Conservation (phyloP, 2,888 invertebrate species). For the Pterostichus madidus region DNA sequence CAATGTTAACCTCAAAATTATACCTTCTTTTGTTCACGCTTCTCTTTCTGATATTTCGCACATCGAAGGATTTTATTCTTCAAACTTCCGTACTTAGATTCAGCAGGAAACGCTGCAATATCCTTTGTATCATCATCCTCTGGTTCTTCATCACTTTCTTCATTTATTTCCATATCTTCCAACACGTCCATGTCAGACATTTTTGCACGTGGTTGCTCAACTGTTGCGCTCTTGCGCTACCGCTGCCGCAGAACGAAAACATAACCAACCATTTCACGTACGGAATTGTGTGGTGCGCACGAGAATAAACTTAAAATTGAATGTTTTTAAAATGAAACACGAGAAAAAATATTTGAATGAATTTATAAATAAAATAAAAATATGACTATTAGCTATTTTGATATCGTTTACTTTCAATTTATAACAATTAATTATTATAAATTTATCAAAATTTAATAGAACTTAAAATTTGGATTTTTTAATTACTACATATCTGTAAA, state of each 20-base stretch:
- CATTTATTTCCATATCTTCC: constrained; percentile 67
- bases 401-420: no score
- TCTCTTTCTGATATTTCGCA: constrained; percentile 75
- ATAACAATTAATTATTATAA: no score
- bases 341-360: no score
- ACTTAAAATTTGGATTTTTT: no score
- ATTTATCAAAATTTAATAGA: no score
- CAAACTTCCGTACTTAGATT: constrained; percentile 78
- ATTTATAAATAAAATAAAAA: no score
- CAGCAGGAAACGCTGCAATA: constrained; percentile 75
- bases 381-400: no score
- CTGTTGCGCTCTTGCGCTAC: not conserved
- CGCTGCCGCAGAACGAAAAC: not conserved
- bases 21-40: constrained; percentile 75
- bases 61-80: constrained; percentile 79
- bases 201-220: constrained; percentile 14
- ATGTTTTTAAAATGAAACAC: no score
- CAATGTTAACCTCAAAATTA: constrained; percentile 64
- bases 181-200: constrained; percentile 53
- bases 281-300: no score
- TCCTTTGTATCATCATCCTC: constrained; percentile 71
- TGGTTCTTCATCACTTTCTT: constrained; percentile 70
- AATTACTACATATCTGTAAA: no score
- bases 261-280: no score
- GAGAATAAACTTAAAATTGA: no score